Percentiles rank a stretch among this genome's conserved stretches.
Conservation (phyloP, 1,140 invertebrate species). For the Neodiprion lecontei region DNA sequence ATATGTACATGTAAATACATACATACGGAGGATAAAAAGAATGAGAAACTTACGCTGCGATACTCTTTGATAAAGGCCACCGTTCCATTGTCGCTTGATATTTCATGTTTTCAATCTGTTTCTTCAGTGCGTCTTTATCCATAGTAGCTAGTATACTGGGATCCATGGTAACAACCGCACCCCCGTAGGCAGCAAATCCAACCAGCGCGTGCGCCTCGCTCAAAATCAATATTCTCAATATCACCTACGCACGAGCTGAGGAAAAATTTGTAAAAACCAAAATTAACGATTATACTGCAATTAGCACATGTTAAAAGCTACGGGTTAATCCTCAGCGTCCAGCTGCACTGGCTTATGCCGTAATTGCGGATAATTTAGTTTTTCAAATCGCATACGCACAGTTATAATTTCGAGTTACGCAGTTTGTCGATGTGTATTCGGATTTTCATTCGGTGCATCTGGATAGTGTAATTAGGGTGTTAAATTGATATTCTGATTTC, state of each 20-base stretch:
- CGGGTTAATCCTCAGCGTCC: too few species aligned
- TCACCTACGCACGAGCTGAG: not conserved
- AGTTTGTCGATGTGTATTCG: too few species aligned
- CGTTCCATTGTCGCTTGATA: conserved; percentile 95
- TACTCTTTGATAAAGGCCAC: conserved; percentile 92
- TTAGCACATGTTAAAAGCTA: too few species aligned
- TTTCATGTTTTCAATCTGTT: conserved; percentile 97
- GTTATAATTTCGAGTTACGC: too few species aligned
- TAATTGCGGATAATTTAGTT: too few species aligned
- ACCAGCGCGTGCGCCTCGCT: conserved; percentile 57
- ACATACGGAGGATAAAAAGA: not conserved
- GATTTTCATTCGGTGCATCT: too few species aligned
- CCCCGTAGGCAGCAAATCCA: conserved; percentile 49
- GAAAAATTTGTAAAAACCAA: not conserved
- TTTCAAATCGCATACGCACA: too few species aligned
- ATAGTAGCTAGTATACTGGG: conserved; percentile 91
- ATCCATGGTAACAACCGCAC: conserved; percentile 74
- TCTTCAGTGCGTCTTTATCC: conserved; percentile 96
- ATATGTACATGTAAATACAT: too few species aligned
- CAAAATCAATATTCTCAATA: conserved; percentile 56
- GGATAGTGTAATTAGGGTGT: too few species aligned
- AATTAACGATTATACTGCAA: too few species aligned
- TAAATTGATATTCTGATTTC: too few species aligned
- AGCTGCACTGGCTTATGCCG: too few species aligned
- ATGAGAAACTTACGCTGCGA: conserved; percentile 87